phyloP scores from a whole-genome alignment of 92 coral and sea anemone species.

The Palythoa heliodiscus region DNA sequence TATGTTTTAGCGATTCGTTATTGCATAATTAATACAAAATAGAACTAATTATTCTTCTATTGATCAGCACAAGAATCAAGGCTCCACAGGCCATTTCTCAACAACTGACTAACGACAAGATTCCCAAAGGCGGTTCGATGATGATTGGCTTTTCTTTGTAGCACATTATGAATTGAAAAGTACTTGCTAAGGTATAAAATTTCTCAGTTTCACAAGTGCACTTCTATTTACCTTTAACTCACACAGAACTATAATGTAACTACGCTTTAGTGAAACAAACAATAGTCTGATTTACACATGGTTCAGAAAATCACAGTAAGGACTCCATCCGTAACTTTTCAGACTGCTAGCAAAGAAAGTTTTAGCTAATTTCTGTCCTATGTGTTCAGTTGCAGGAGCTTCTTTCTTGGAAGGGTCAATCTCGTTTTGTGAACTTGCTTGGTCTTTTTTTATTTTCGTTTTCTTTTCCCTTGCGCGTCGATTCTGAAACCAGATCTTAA shows the following conservation, averaged over 20 bases:
- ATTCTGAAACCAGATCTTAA: conserved; percentile 98
- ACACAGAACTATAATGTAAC: conserved; percentile 1
- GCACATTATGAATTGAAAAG: neutral
- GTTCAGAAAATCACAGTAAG: conserved; percentile 16
- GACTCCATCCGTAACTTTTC: neutral
- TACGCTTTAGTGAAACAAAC: neutral
- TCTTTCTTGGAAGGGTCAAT: neutral
- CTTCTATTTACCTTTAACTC: neutral
- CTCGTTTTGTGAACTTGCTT: conserved; percentile 14
- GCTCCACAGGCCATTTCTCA: neutral
- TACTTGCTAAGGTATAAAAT: neutral
- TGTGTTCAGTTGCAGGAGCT: neutral
- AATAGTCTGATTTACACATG: conserved; percentile 23
- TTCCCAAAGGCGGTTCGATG: neutral
- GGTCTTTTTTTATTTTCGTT: conserved; percentile 38
- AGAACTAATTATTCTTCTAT: conserved; percentile 27
- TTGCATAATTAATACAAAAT: conserved; percentile 26
- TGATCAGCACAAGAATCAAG: conserved; percentile 30
- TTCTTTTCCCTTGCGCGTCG: conserved; percentile 96
- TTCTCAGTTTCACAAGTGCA: neutral
- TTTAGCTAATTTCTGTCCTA: conserved; percentile 1
- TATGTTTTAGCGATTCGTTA: conserved; percentile 4
- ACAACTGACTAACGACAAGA: neutral
- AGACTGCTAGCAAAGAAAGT: conserved; percentile 24
- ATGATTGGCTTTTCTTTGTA: neutral